These are phyloP conservation scores for Leptinotarsa texana DNA, from an alignment of 1,140 invertebrate genomes.

Conservation along the genomic window DNA sequence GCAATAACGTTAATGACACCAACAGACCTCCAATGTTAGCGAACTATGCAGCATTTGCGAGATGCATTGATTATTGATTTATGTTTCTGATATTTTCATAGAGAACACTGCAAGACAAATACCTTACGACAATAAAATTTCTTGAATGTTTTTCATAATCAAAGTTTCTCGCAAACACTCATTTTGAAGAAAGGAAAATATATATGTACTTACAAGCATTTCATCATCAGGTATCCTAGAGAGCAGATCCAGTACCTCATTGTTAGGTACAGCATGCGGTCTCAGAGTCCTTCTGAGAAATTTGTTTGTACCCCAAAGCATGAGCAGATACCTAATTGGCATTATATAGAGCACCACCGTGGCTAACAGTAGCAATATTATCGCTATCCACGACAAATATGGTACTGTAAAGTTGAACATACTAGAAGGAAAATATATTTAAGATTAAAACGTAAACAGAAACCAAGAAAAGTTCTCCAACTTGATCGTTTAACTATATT, in stretches of 20 bases:
- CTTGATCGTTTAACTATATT: neutral
- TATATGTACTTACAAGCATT: constrained; percentile 73
- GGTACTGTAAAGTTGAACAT: constrained; percentile 97
- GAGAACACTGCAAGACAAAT: too few relatives aligned
- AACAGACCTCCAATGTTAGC: constrained; percentile 28
- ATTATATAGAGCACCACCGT: constrained; percentile 86
- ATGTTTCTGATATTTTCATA: too few relatives aligned
- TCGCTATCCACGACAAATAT: constrained; percentile 91
- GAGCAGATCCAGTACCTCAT: constrained; percentile 94
- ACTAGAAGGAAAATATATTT: constrained; percentile 60
- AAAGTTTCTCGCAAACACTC: neutral
- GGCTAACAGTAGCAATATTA: constrained; percentile 72
- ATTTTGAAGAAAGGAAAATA: neutral
- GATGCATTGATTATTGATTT: too few relatives aligned
- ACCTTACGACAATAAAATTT: too few relatives aligned
- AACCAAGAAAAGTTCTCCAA: too few relatives aligned
- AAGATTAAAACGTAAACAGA: too few relatives aligned
- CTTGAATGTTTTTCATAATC: neutral
- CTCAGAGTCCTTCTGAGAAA: constrained; percentile 92
- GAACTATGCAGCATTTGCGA: neutral
- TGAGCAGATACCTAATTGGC: constrained; percentile 87
- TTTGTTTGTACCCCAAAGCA: constrained; percentile 91
- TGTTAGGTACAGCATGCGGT: constrained; percentile 94
- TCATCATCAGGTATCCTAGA: constrained; percentile 95
- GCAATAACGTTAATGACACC: constrained; percentile 15